Percentiles rank a stretch among this genome's conserved stretches.
phyloP scores from a whole-genome alignment of 2,888 invertebrate species.

The Aleiodes leptofemur region DNA sequence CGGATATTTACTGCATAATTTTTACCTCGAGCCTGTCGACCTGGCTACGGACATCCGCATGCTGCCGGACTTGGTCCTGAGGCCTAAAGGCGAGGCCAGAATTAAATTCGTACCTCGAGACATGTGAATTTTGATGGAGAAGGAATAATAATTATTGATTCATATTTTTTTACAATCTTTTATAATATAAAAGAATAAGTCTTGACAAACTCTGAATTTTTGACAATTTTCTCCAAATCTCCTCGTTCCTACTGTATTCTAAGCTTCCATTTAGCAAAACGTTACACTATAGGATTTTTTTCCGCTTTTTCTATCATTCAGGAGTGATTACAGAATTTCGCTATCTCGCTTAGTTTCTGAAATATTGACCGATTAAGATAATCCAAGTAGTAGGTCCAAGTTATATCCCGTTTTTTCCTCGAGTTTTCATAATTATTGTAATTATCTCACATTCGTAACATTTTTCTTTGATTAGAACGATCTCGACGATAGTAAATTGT shows the following conservation, averaged over 20 bases:
- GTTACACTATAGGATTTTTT: conserved; percentile 58
- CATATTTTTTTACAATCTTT: not conserved
- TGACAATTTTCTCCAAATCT: conserved; percentile 60
- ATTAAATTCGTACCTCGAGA: conserved; percentile 45
- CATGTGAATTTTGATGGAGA: not conserved
- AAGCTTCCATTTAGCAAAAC: conserved; percentile 62
- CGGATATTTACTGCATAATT: conserved; percentile 60
- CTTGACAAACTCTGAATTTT: conserved; percentile 63
- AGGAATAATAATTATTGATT: conserved; percentile 1
- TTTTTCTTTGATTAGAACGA: too few relatives aligned
- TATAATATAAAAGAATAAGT: not conserved
- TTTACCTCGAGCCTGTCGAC: conserved; percentile 64
- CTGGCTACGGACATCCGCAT: conserved; percentile 39
- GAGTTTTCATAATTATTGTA: too few relatives aligned
- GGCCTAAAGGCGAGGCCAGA: conserved; percentile 37
- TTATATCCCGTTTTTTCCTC: too few relatives aligned
- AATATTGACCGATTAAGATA: too few relatives aligned
- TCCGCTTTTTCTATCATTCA: conserved; percentile 41
- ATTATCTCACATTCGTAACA: too few relatives aligned
- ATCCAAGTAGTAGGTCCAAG: too few relatives aligned
- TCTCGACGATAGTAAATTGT: too few relatives aligned
- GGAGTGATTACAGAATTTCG: too few relatives aligned
- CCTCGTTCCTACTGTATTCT: conserved; percentile 60
- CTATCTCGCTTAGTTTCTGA: too few relatives aligned
- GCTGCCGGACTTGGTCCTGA: conserved; percentile 50